phyloP scores from a whole-genome alignment of 1,140 invertebrate genomes.

The Neodiprion virginianus region DNA sequence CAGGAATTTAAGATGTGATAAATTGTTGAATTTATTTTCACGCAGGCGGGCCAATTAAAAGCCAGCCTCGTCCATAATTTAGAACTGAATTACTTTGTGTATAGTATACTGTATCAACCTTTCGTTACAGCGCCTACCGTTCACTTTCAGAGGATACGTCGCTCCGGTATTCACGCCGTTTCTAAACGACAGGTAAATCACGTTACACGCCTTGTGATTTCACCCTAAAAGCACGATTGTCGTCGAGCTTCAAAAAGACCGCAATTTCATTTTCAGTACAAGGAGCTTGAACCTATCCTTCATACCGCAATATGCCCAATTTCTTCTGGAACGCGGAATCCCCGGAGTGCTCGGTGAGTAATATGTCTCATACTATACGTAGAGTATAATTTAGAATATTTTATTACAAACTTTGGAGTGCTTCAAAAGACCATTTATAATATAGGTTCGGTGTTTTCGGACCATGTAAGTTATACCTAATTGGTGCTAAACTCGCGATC shows the following conservation, averaged over 20 bases:
- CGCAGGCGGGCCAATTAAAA: not conserved
- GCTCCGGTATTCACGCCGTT: slow-evolving; percentile 74
- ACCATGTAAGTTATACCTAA: not conserved
- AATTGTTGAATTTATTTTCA: too few species aligned
- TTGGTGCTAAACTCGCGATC: too few species aligned
- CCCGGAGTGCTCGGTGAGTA: slow-evolving; percentile 70
- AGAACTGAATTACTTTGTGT: not conserved
- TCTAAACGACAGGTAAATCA: slow-evolving; percentile 62
- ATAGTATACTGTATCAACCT: not conserved
- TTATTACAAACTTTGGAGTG: too few species aligned
- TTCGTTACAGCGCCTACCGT: slow-evolving; percentile 30
- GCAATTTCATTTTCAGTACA: slow-evolving; percentile 38
- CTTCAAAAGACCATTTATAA: too few species aligned
- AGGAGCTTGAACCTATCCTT: slow-evolving; percentile 62
- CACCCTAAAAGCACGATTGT: not conserved
- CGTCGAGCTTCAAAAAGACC: not conserved
- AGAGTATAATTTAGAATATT: too few species aligned
- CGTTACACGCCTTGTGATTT: slow-evolving; percentile 21
- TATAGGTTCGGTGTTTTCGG: not conserved
- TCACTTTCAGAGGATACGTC: slow-evolving; percentile 65
- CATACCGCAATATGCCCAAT: slow-evolving; percentile 70
- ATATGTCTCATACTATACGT: not conserved
- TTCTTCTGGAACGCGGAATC: slow-evolving; percentile 65
- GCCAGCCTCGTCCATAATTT: not conserved
- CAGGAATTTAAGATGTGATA: too few species aligned